A percentile compares a stretch with the other conserved stretches of the same genome.
These are phyloP conservation scores for Struthidea cinerea DNA, from an alignment of 2,113 vertebrate species.

Conservation along the genomic window DNA sequence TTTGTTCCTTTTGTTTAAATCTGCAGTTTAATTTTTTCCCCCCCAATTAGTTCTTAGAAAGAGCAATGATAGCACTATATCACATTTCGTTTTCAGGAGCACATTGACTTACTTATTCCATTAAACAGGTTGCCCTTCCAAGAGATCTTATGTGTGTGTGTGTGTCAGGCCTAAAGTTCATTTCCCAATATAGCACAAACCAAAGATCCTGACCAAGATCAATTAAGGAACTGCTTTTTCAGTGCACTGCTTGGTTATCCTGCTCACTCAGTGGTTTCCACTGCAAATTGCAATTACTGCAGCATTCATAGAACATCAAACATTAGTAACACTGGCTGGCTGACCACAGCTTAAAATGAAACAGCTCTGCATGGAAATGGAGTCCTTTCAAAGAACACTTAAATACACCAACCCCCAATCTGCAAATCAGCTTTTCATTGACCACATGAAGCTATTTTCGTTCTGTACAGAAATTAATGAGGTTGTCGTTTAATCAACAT, in stretches of 20 bases:
- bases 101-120: not conserved
- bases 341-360: slow-evolving; percentile 29
- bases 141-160: not conserved
- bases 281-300: slow-evolving; percentile 37
- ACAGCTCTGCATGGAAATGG: slow-evolving; percentile 38
- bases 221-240: slow-evolving; percentile 49
- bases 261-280: slow-evolving; percentile 29
- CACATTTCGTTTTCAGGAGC: slow-evolving; percentile 10
- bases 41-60: slow-evolving; percentile 42
- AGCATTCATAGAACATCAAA: slow-evolving; percentile 32
- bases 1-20: slow-evolving; percentile 50
- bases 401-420: not conserved
- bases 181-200: slow-evolving; percentile 35
- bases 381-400: not conserved
- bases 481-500: not conserved
- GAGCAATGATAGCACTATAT: slow-evolving; percentile 40
- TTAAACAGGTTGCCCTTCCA: slow-evolving; percentile 19
- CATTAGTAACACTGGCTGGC: slow-evolving; percentile 53
- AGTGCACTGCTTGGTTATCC: slow-evolving; percentile 18
- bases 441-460: slow-evolving; percentile 30
- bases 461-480: slow-evolving; percentile 6
- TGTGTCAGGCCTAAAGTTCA: slow-evolving; percentile 45
- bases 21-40: not conserved
- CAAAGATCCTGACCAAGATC: slow-evolving; percentile 40
- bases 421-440: not conserved